These are phyloP conservation scores for Hexactinellida sp. DNA, from an alignment of 37 sponge, comb jelly and placozoan genomes.

Conservation along the genomic window DNA sequence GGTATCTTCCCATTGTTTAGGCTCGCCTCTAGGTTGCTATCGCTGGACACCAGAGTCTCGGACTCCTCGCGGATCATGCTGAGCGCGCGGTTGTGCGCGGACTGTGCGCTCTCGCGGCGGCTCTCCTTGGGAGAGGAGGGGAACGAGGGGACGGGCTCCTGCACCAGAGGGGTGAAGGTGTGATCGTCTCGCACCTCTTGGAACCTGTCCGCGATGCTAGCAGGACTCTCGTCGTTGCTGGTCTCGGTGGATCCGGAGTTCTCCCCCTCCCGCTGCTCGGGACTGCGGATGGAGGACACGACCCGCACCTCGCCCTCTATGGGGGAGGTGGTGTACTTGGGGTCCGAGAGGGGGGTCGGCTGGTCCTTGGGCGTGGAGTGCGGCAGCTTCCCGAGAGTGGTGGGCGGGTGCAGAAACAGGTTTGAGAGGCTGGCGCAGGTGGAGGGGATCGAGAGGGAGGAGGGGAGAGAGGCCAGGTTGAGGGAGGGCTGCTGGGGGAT, in stretches of 20 bases:
- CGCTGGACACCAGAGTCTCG: not conserved
- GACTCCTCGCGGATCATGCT: not conserved
- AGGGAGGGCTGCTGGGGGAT: not conserved
- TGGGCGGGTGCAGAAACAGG: not conserved
- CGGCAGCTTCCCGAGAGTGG: not conserved
- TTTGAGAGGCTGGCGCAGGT: not conserved
- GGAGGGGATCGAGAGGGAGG: not conserved
- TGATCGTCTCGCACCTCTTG: not conserved
- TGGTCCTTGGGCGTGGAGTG: not conserved
- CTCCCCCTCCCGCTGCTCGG: not conserved
- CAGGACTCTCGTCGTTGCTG: not conserved
- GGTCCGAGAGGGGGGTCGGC: not conserved
- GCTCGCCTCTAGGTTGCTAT: not conserved
- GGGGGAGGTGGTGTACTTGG: not conserved
- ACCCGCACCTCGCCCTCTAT: not conserved
- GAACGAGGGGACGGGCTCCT: not conserved
- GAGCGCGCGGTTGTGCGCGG: not conserved
- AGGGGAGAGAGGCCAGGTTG: not conserved
- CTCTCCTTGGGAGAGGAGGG: not conserved
- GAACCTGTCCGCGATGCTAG: not conserved
- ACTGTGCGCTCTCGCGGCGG: not conserved
- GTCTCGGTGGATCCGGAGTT: not conserved
- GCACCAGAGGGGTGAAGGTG: not conserved
- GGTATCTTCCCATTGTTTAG: no score
- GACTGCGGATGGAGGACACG: not conserved